Base-by-base conservation (phyloP, 2,888 invertebrate genomes). In the Tuberolachnus salignus region DNA sequence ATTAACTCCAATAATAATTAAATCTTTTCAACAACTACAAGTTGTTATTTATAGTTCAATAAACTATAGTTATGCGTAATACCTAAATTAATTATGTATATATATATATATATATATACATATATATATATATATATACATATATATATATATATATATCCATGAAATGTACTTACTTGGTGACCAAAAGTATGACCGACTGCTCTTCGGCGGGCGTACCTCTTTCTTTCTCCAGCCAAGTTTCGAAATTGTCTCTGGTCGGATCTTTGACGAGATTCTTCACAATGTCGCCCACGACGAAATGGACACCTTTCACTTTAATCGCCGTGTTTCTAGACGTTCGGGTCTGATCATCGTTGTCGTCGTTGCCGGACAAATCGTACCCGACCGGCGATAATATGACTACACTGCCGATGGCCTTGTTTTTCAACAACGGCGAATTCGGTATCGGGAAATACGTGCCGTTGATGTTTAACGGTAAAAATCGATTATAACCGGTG, bases 401-500 rank as follows among this genome's bases (percentile, higher is more conserved):
- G 1, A 94, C 94, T 1, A 94, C 94, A 84, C 94, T 94, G 13
- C 92, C 90, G n/a, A 94, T 90, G 84, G 89, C 91, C 84, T 91
- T 91, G 67, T 92, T 93, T 83, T 88, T 89, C 34, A 94, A 85
- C 84, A 91, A 90, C n/a, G 90, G 89, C 34, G 90, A 91, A 84
- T 93, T 92, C 4, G 94, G 94, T 72, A 94, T 88, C 4, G 94
- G 94, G 84, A 94, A 94, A 83, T 93, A 92, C 44, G 92, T 91
- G 0, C 94, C 94, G 83, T 91, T 93, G 44, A 94, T 92, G 88
- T 94, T 94, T 67, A 94, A 86, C 16, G 94, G 94, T 80, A 94
- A 87, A 85, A 94, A 94, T 83, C 94, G 89, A 85, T 93, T 94
- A 85, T 94, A 94, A 83, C 91, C 91, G 55, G 90, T 89, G 71